A percentile compares a stretch with the other conserved stretches of the same genome.
Evolutionary conservation across 1,140 invertebrate genomes (phyloP).

Genomic region (Propsilocerus akamusi): DNA sequence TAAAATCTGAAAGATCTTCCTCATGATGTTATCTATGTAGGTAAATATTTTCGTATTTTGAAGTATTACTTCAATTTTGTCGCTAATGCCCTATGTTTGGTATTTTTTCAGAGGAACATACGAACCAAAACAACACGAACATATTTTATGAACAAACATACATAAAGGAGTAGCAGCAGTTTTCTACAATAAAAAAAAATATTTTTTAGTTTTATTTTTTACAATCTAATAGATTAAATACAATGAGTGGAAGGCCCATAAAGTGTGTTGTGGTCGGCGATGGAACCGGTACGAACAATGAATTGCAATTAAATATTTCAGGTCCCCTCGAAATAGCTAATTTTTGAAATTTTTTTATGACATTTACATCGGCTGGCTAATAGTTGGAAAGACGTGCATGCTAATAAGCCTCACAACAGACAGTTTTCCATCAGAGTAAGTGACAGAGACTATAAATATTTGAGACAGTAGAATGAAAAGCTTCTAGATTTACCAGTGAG

Average conservation of each 20-base stretch:
- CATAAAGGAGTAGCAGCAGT: conserved; percentile 1
- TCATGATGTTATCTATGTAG: too few relatives aligned
- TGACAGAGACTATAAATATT: conserved; percentile 76
- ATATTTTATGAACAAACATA: not conserved
- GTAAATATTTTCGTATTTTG: too few relatives aligned
- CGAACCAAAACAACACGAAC: not conserved
- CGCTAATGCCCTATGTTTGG: too few relatives aligned
- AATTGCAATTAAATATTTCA: not conserved
- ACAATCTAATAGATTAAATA: not conserved
- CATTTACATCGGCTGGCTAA: conserved; percentile 42
- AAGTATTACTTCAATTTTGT: too few relatives aligned
- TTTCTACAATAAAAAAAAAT: conserved; percentile 3
- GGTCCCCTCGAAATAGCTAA: not conserved
- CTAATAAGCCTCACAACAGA: conserved; percentile 97
- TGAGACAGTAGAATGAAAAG: too few relatives aligned
- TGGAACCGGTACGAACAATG: conserved; percentile 19
- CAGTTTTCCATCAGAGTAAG: conserved; percentile 96
- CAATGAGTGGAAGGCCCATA: conserved; percentile 68
- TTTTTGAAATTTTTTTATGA: not conserved
- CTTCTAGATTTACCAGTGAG: too few relatives aligned
- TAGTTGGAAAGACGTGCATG: conserved; percentile 98
- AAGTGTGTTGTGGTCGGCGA: conserved; percentile 94
- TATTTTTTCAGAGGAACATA: not conserved
- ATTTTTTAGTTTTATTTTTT: not conserved
- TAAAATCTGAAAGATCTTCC: too few relatives aligned